phyloP scores from a whole-genome alignment of 2,888 invertebrate species.

The Rotaria macrura region DNA sequence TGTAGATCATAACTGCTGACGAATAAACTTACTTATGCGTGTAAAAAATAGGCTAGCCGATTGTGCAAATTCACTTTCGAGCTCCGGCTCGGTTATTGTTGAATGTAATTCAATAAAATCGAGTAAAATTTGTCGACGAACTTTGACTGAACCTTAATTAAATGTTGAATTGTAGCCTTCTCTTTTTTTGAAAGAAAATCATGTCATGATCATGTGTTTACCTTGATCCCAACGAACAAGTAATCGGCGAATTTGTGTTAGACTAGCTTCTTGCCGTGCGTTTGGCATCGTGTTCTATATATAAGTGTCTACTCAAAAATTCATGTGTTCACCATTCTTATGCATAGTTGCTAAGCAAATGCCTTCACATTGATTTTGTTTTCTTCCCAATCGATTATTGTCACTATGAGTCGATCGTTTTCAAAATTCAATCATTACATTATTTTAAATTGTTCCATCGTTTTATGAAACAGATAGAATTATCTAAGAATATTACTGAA shows the following conservation, averaged over 20 bases:
- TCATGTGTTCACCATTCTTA: not conserved
- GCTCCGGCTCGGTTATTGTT: slow-evolving; percentile 49
- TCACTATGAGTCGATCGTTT: not conserved
- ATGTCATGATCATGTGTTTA: not conserved
- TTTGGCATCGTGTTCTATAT: not conserved
- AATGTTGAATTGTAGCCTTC: too few relatives aligned
- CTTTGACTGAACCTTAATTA: slow-evolving; percentile 41
- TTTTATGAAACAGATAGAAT: too few relatives aligned
- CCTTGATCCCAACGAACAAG: not conserved
- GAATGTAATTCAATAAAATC: slow-evolving; percentile 47
- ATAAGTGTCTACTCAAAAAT: not conserved
- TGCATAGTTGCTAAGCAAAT: not conserved
- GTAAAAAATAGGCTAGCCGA: slow-evolving; percentile 49
- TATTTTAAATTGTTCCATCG: too few relatives aligned
- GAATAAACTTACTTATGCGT: slow-evolving; percentile 47
- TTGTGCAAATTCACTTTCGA: slow-evolving; percentile 49
- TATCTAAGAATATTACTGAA: too few relatives aligned
- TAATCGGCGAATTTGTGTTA: slow-evolving; percentile 8
- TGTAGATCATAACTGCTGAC: slow-evolving; percentile 42
- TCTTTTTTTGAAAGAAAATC: too few relatives aligned
- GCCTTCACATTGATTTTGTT: not conserved
- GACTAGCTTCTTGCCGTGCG: not conserved
- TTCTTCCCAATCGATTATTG: not conserved
- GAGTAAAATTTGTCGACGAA: slow-evolving; percentile 43
- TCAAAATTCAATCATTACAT: too few relatives aligned